Conservation (phyloP, 1,140 invertebrate species). For the Pemphigus obesinymphae region DNA sequence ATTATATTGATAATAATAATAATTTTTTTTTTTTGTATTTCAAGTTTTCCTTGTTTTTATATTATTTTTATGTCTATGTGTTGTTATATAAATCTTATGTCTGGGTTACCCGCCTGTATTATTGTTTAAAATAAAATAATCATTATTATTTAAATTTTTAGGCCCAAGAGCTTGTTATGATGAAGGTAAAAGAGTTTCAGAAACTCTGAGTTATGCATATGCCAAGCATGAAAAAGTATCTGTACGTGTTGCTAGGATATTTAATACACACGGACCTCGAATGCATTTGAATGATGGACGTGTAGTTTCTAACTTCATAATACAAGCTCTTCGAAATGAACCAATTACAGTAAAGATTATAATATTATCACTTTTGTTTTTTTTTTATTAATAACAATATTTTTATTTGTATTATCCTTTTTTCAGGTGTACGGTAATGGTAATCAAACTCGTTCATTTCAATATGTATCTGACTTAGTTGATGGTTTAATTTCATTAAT, state of each 20-base stretch:
- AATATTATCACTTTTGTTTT: neutral
- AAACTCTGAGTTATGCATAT: conserved; percentile 95
- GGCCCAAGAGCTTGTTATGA: conserved; percentile 96
- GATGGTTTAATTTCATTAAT: conserved; percentile 90
- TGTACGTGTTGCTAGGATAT: conserved; percentile 94
- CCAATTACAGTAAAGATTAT: conserved; percentile 76
- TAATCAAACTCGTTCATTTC: conserved; percentile 94
- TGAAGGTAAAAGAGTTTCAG: conserved; percentile 95
- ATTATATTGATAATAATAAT: no score
- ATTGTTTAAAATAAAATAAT: no score
- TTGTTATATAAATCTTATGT: no score
- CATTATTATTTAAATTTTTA: conserved; percentile 47
- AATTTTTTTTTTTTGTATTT: no score
- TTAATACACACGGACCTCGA: conserved; percentile 98
- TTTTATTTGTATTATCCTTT: conserved; percentile 33
- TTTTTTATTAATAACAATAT: conserved; percentile 9
- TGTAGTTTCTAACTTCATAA: conserved; percentile 97
- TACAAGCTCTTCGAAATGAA: conserved; percentile 91
- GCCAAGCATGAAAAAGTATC: conserved; percentile 92
- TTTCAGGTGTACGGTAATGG: conserved; percentile 88
- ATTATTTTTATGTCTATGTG: no score
- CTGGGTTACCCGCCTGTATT: no score
- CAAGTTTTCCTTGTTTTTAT: no score
- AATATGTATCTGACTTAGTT: conserved; percentile 95
- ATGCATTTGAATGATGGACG: conserved; percentile 99